These are phyloP conservation scores for Mesodorylaimus sp. DNA, from an alignment of 2,888 invertebrate species.

Conservation along the genomic window DNA sequence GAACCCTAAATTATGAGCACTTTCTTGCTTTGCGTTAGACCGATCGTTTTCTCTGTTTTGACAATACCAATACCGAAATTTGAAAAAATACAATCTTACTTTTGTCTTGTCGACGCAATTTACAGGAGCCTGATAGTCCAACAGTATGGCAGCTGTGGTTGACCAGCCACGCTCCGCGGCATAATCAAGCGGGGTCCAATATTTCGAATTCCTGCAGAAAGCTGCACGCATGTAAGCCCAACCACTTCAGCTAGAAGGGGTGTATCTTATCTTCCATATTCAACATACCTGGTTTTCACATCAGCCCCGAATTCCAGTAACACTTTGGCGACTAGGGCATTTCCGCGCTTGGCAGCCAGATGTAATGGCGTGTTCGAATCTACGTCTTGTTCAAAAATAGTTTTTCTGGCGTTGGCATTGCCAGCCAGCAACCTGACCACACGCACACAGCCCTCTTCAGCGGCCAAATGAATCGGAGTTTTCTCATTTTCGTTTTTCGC, in stretches of 20 bases:
- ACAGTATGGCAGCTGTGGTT: constrained; percentile 27
- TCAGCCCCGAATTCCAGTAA: constrained; percentile 34
- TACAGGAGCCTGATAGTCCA: constrained; percentile 33
- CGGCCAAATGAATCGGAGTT: constrained; percentile 35
- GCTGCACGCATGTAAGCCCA: background rate
- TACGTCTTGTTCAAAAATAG: constrained; percentile 34
- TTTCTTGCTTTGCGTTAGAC: too few species aligned
- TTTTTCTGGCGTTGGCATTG: constrained; percentile 25
- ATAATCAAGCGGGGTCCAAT: constrained; percentile 37
- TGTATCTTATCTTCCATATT: background rate
- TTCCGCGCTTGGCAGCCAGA: constrained; percentile 32
- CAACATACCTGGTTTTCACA: constrained; percentile 31
- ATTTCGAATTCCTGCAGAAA: constrained; percentile 30
- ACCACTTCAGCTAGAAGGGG: background rate
- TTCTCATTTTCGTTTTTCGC: constrained; percentile 37
- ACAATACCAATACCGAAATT: background rate
- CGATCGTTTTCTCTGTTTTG: too few species aligned
- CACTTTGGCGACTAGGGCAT: constrained; percentile 29
- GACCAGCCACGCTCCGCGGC: constrained; percentile 34
- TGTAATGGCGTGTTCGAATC: constrained; percentile 35
- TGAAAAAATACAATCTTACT: constrained; percentile 7
- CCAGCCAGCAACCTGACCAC: constrained; percentile 30
- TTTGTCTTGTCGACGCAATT: constrained; percentile 26
- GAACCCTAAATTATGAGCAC: too few species aligned
- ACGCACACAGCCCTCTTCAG: too few species aligned